phyloP scores from a whole-genome alignment of 2,113 vertebrate genomes.

The Myxocyprinus asiaticus region DNA sequence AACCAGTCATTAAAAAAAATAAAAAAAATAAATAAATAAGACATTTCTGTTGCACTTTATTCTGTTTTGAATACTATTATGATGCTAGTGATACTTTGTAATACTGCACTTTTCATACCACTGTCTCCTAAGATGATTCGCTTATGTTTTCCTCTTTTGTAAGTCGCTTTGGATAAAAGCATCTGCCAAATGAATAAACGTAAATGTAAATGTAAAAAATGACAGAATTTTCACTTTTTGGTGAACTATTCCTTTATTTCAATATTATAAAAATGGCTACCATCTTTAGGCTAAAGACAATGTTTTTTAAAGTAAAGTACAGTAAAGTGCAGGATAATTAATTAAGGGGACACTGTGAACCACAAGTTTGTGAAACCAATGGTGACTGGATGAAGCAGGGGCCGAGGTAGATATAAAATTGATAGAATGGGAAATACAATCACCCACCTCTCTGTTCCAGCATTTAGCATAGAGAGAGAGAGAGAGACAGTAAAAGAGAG shows the following conservation, averaged over 20 bases:
- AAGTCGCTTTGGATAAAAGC: no score
- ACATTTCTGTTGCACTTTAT: no score
- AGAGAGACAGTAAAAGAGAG: slow-evolving; percentile 33
- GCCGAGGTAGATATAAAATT: slow-evolving; percentile 65
- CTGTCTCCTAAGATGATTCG: no score
- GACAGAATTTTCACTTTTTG: no score
- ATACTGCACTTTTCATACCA: no score
- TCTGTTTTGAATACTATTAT: no score
- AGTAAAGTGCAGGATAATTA: neutral
- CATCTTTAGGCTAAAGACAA: slow-evolving; percentile 9
- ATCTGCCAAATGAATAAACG: no score
- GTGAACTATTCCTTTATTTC: neutral
- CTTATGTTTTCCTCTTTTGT: no score
- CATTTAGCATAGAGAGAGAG: slow-evolving; percentile 55
- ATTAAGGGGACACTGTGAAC: slow-evolving; percentile 48
- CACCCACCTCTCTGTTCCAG: slow-evolving; percentile 64
- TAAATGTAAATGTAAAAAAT: no score
- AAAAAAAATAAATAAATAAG: no score
- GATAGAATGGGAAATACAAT: slow-evolving; percentile 75
- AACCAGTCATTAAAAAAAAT: no score
- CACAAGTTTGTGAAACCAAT: slow-evolving; percentile 62
- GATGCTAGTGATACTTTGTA: no score
- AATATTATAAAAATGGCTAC: neutral
- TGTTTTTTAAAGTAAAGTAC: neutral
- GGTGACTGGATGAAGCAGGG: slow-evolving; percentile 56